phyloP scores from a whole-genome alignment of 2,888 invertebrate genomes.

The Scaeva pyrastri region DNA sequence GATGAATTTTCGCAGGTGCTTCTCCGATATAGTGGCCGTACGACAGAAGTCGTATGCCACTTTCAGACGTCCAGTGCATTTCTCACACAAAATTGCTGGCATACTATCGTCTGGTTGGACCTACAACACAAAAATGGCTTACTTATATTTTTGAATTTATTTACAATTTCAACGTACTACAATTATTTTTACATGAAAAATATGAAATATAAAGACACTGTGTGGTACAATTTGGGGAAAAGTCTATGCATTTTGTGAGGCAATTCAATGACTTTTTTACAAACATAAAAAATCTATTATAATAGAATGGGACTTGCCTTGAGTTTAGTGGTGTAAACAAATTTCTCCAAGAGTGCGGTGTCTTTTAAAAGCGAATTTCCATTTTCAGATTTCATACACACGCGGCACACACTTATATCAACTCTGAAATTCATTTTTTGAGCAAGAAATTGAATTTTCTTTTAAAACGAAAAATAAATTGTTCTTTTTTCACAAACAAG shows the following conservation, averaged over 20 bases:
- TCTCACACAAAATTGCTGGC: conserved; percentile 79
- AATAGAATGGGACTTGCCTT: conserved; percentile 78
- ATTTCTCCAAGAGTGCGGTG: conserved; percentile 77
- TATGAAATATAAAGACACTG: neutral
- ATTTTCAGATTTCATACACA: conserved; percentile 79
- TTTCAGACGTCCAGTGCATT: conserved; percentile 78
- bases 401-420: conserved; percentile 80
- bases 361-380: conserved; percentile 77
- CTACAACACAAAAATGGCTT: conserved; percentile 68
- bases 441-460: neutral
- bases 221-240: conserved; percentile 64
- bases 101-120: conserved; percentile 78
- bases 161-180: conserved; percentile 53
- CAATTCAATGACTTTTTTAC: conserved; percentile 59
- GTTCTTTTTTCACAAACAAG: conserved; percentile 32
- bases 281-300: conserved; percentile 75
- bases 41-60: conserved; percentile 79
- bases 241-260: conserved; percentile 44
- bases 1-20: conserved; percentile 79
- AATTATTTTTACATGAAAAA: neutral
- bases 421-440: conserved; percentile 79
- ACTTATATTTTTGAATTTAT: conserved; percentile 32
- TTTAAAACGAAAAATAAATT: neutral
- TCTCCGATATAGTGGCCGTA: conserved; percentile 78
- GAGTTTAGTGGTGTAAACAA: conserved; percentile 79